Evolutionary conservation across 2,888 invertebrate species (phyloP), one percentile per base, ranked within the genome.

Genomic region (Cosmopolites sordidus): DNA sequence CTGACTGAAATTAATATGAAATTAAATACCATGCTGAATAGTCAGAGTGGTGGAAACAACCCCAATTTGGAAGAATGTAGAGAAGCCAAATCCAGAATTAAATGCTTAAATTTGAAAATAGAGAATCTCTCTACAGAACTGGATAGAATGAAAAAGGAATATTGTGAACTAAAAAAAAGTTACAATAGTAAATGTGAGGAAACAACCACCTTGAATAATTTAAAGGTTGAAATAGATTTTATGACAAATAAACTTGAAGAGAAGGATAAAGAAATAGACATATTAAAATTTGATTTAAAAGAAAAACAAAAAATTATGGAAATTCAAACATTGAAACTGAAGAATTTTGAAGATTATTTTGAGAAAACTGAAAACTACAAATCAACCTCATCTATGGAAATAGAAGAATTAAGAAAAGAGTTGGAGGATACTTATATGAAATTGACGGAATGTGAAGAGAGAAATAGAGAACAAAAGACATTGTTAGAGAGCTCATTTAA

Each of bases 1-100:
- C 72, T 86, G 56, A 73, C 78, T n/a, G 81, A 83, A 65, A 75
- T 86, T 58, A 76, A 80, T 16, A 79, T 80, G 51, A 85, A 84
- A 72, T 73, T 86, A 30, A 84, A 86, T 63, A 76, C 75, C 58
- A 72, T 85, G 16, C 63, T 82, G 38, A 60, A 47, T 42, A 49
- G 27, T n/a, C 22, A 22, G 6, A 46, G 60, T 51, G 60, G 58
- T 48, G 58, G 48, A 54, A 55, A 57, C 54, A 56, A 66, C 66
- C 48, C 65, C 67, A 61, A 67, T 67, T 61, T 64, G 17, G 53
- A 55, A 1, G 47, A 51, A 14, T 33, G 8, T 38, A 30, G 45
- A 16, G 30, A 14, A 5, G 57, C 72, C n/a, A 64, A 62, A 48
- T 64, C 74, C 16, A 74, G 71, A 63, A 68, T 74, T 46, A 73